Evolutionary conservation across 2,888 invertebrate species (phyloP), one percentile per base, ranked within the genome.

Genomic region (Agonopterix alstromeriana): DNA sequence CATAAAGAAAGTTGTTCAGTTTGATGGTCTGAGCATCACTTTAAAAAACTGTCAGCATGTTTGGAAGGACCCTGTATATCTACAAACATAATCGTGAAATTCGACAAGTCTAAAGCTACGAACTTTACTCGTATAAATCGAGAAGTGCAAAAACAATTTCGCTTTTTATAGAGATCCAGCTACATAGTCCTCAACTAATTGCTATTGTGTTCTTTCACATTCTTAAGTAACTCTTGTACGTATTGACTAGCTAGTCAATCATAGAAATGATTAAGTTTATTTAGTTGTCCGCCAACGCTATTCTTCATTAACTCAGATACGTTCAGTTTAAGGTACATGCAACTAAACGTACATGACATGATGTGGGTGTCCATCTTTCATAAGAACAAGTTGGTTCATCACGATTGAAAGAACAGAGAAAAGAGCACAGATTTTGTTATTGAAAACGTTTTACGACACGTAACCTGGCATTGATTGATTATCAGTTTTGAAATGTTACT

Each of bases 321-420:
- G 49, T 48, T 49, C 52, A 51, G 48, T 47, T 43, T 35, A 35
- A 41, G n/a, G 5, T 47, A n/a, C 14, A 35, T 14, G 36, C 11
- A 35, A 48, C 53, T 49, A 52, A 54, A 51, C 48, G 54, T 57
- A 56, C 63, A 60, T 57, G 63, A 70, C 60, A 58, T 62, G 57
- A 65, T 66, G 80, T 82, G 78, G 80, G 80, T 76, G 78, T 77
- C 65, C 68, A 73, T 72, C 72, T 70, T 70, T 73, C 70, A 73
- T 78, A 68, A 63, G 61, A 76, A 81, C 79, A 75, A 81, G 77
- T 70, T 62, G 56, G 72, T 61, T 73, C 74, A 75, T 79, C 77
- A 75, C 71, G 70, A 70, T 73, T 66, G 65, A 71, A 65, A 63
- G 60, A 71, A 67, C 74, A 75, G 64, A 72, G 59, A 56, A 57